These are phyloP conservation scores for Tyria jacobaeae DNA, from an alignment of 2,888 invertebrate species.

Conservation along the genomic window DNA sequence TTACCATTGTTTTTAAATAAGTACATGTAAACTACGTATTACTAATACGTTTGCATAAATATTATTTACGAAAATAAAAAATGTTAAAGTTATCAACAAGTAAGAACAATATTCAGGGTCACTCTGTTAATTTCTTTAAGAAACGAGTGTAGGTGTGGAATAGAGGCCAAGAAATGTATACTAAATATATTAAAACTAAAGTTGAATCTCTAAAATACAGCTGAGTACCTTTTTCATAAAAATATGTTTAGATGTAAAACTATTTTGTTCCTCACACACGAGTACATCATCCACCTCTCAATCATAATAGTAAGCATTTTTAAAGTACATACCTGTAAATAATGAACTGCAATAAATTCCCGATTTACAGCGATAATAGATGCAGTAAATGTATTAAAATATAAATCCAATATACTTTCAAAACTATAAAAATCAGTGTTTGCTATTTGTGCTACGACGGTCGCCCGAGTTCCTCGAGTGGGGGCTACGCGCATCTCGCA, in stretches of 20 bases:
- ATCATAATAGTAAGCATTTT: too few species aligned
- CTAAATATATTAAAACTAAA: not conserved
- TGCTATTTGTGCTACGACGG: slow-evolving; percentile 76
- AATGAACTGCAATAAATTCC: slow-evolving; percentile 81
- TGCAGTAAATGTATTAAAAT: slow-evolving; percentile 71
- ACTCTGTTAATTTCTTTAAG: too few species aligned
- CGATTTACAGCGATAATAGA: slow-evolving; percentile 80
- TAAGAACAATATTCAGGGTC: too few species aligned
- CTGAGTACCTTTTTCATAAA: not conserved
- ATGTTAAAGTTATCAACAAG: too few species aligned
- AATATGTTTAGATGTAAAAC: not conserved
- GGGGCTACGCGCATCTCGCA: slow-evolving; percentile 78
- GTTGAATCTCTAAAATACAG: not conserved
- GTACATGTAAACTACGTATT: too few species aligned
- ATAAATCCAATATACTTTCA: slow-evolving; percentile 78
- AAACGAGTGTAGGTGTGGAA: too few species aligned
- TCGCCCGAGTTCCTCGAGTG: slow-evolving; percentile 68
- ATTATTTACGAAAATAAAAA: too few species aligned
- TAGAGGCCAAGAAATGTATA: too few species aligned
- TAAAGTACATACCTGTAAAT: slow-evolving; percentile 66
- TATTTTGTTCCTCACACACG: not conserved
- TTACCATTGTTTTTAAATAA: too few species aligned
- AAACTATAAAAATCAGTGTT: slow-evolving; percentile 76
- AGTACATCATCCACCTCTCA: too few species aligned
- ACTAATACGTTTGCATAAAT: too few species aligned